Base-by-base conservation (phyloP, 92 coral and sea anemone species). In the Umimayanthus kanabou region DNA sequence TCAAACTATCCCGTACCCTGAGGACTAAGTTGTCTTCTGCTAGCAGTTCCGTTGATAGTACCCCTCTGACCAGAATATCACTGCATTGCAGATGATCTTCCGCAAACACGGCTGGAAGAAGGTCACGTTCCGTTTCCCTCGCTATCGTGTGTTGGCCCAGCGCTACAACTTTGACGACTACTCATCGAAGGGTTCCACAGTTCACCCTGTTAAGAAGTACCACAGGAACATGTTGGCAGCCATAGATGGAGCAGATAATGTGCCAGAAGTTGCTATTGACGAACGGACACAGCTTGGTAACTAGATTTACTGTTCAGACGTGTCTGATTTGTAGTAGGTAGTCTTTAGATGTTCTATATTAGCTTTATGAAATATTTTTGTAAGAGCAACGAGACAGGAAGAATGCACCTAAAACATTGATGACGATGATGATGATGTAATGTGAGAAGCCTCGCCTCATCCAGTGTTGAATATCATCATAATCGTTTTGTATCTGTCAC, bases 131-230 rank as follows among this genome's bases (percentile, higher is more conserved):
- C 91, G 87, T 89, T 97, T 93, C 90, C 99, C 99, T 39, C 96
- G 96, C 80, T 97, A 97, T 88, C 94, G 99, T 50, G 95, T 89
- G 50, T 49, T 92, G 64, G 98, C 98, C 65, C 94, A 93, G 90
- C 91, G 92, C 55, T 97, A 91, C 96, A 97, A 93, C 93, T 95
- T 97, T 77, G 99, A 97, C 58, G 99, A 97, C 74, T 97, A 97
- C 77, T 93, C 99, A 43, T 97, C 99, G 50, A 97, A 97, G 73
- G 99, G 99, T n/a, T 97, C 99, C 45, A 93, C 99, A 3, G 99
- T 97, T 30, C 99, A 97, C 84, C 98, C 99, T 16, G 95, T 92
- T 9, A 97, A 97, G 87, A 97, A 97, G 87, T 91, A 91, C 91
- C 97, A 97, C 87, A 85, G 93, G 80, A 97, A 90, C 90, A 89